Evolutionary conservation across 1,140 invertebrate genomes (phyloP).

Genomic region (Hetaerina americana): DNA sequence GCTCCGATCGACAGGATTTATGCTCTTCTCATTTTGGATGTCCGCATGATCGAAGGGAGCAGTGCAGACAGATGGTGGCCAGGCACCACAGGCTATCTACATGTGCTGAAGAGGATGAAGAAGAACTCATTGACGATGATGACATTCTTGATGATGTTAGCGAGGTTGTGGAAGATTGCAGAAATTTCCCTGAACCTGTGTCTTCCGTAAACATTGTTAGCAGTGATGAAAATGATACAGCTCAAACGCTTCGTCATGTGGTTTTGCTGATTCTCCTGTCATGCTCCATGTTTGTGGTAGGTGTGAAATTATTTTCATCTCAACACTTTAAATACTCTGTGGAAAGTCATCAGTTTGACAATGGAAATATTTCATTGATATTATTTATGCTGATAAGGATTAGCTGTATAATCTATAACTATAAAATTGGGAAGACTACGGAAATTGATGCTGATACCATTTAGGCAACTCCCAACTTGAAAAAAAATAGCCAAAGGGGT

Average conservation of each 20-base stretch:
- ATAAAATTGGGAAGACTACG: too few relatives aligned
- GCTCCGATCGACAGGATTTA: constrained; percentile 22
- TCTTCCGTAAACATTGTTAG: not conserved
- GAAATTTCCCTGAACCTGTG: not conserved
- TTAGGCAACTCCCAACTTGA: too few relatives aligned
- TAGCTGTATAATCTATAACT: too few relatives aligned
- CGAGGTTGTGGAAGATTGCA: not conserved
- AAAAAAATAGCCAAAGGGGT: too few relatives aligned
- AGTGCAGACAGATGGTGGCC: constrained; percentile 35
- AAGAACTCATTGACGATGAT: constrained; percentile 18
- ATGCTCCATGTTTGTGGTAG: constrained; percentile 79
- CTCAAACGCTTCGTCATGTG: constrained; percentile 67
- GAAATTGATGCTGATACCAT: too few relatives aligned
- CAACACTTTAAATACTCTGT: not conserved
- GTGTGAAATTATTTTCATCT: too few relatives aligned
- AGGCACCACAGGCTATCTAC: constrained; percentile 38
- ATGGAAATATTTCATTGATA: too few relatives aligned
- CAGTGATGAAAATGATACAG: constrained; percentile 25
- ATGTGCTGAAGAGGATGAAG: constrained; percentile 38
- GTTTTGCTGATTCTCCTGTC: constrained; percentile 68
- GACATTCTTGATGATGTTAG: not conserved
- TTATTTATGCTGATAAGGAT: too few relatives aligned
- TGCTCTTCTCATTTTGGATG: constrained; percentile 35
- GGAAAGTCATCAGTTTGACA: too few relatives aligned
- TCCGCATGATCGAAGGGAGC: constrained; percentile 31